phyloP scores from a whole-genome alignment of 2,113 vertebrate species.

The Castor canadensis region DNA sequence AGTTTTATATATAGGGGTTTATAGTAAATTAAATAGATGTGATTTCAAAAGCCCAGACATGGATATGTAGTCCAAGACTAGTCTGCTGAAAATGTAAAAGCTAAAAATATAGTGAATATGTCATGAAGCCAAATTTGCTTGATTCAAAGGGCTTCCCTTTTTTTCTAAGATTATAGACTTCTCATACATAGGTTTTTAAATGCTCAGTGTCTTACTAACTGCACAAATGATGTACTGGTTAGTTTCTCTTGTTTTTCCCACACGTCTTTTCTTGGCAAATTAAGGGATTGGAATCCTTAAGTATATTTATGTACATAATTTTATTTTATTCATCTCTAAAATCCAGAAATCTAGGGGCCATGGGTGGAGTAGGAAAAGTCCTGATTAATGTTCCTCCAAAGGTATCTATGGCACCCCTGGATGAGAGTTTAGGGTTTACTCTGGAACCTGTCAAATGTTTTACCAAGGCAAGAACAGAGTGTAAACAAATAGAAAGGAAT shows the following conservation, averaged over 20 bases:
- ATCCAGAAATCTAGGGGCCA: neutral
- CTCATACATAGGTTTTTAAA: conserved; percentile 12
- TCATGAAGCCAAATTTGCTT: conserved; percentile 44
- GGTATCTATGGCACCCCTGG: neutral
- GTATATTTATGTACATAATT: neutral
- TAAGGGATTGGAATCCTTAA: neutral
- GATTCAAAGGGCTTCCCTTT: conserved; percentile 3
- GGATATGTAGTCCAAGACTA: neutral
- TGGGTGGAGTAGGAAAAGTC: neutral
- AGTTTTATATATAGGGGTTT: neutral
- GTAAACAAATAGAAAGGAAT: conserved; percentile 7
- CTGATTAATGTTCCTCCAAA: conserved; percentile 14
- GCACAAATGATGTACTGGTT: neutral
- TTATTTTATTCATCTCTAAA: conserved; percentile 37
- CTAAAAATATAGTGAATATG: conserved; percentile 28
- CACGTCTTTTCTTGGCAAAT: conserved; percentile 40
- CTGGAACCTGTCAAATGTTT: neutral
- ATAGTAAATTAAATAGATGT: neutral
- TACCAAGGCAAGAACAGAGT: neutral
- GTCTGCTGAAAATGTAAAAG: conserved; percentile 55
- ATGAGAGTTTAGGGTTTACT: neutral
- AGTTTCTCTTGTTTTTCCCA: conserved; percentile 13
- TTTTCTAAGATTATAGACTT: conserved; percentile 16
- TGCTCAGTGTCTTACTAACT: conserved; percentile 19
- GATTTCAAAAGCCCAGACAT: neutral